Evolutionary conservation across 2,113 vertebrate species (phyloP).

Genomic region (Zootoca vivipara): DNA sequence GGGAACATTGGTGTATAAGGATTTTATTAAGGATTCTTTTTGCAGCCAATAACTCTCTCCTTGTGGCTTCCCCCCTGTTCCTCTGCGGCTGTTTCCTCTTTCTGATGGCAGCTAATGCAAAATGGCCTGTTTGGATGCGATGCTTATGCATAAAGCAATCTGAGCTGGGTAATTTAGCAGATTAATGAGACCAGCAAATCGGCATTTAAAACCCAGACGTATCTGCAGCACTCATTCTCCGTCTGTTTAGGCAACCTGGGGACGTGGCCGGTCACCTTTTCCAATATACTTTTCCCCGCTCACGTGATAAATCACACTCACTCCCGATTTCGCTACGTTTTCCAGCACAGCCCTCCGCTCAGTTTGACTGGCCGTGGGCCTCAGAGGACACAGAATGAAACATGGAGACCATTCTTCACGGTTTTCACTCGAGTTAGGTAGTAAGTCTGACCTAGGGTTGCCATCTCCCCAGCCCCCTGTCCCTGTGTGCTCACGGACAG

Average conservation of each 20-base stretch:
- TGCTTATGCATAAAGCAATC: conserved; percentile 64
- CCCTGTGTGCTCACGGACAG: background rate
- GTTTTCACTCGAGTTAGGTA: conserved; percentile 41
- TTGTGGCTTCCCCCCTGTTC: conserved; percentile 45
- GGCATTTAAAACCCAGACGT: conserved; percentile 59
- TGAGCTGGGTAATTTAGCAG: conserved; percentile 73
- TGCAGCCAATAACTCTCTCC: conserved; percentile 50
- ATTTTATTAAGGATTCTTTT: conserved; percentile 59
- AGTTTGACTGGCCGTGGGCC: conserved; percentile 27
- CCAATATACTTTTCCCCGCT: conserved; percentile 46
- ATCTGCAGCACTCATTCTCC: conserved; percentile 63
- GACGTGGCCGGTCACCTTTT: conserved; percentile 50
- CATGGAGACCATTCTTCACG: conserved; percentile 30
- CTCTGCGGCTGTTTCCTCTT: conserved; percentile 63
- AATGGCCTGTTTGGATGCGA: conserved; percentile 70
- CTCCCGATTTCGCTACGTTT: conserved; percentile 49
- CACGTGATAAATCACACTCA: conserved; percentile 50
- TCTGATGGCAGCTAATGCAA: conserved; percentile 63
- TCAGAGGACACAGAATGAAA: conserved; percentile 34
- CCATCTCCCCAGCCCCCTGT: background rate
- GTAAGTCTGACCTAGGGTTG: conserved; percentile 55
- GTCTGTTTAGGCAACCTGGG: conserved; percentile 60
- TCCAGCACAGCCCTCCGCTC: conserved; percentile 40
- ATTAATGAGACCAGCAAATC: conserved; percentile 67
- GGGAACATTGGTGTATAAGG: conserved; percentile 53